Evolutionary conservation across 2,888 invertebrate genomes (phyloP).

Genomic region (Platypus cylindrus): DNA sequence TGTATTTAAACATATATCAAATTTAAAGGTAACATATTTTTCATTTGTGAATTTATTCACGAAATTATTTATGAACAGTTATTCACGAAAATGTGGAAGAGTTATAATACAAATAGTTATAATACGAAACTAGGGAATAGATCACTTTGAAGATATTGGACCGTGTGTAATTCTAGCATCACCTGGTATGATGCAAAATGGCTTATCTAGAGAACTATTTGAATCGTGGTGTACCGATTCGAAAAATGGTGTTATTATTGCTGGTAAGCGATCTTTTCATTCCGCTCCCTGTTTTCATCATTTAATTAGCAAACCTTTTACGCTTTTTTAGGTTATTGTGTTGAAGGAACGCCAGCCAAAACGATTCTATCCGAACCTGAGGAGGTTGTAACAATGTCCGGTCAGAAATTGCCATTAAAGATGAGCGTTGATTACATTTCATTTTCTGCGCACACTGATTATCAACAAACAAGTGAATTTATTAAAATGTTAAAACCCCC

Average conservation of each 20-base stretch:
- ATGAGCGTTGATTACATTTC: constrained; percentile 99
- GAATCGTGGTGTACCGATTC: constrained; percentile 98
- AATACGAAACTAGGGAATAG: constrained; percentile 95
- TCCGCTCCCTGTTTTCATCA: not conserved
- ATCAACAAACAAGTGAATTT: constrained; percentile 95
- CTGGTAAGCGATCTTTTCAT: constrained; percentile 44
- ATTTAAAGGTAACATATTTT: constrained; percentile 59
- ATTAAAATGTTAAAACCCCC: constrained; percentile 88
- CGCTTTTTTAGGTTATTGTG: constrained; percentile 55
- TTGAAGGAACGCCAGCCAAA: constrained; percentile 83
- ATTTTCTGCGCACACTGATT: constrained; percentile 98
- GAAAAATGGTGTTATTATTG: constrained; percentile 96
- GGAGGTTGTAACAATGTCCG: constrained; percentile 89
- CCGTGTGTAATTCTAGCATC: constrained; percentile 99
- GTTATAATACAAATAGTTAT: not conserved
- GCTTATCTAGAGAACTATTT: constrained; percentile 90
- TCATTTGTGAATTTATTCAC: too few relatives aligned
- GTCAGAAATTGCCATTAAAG: constrained; percentile 89
- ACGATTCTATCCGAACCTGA: constrained; percentile 95
- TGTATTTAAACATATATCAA: constrained; percentile 94
- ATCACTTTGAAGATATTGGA: constrained; percentile 98
- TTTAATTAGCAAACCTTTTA: not conserved
- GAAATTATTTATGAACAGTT: too few relatives aligned
- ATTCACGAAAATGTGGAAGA: not conserved
- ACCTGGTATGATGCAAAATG: constrained; percentile 99